Conservation (phyloP, 2,888 invertebrate genomes). For the Neoscelio sp. region DNA sequence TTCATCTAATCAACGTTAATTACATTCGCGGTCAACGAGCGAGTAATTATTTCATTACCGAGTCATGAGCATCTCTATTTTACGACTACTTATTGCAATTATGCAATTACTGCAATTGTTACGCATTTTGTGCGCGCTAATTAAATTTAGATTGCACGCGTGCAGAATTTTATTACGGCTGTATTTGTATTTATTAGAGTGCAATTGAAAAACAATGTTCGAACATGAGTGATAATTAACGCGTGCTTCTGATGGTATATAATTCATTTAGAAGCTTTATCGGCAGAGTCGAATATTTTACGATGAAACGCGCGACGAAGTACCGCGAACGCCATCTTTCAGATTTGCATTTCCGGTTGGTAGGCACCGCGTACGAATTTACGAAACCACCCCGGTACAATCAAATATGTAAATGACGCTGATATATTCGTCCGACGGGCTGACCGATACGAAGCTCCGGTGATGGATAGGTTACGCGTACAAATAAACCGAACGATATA, state of each 20-base stretch:
- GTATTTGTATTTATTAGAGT: too few relatives aligned
- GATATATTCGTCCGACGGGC: conserved; percentile 73
- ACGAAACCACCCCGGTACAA: conserved; percentile 74
- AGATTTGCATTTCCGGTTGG: conserved; percentile 63
- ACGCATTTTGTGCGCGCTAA: conserved; percentile 14
- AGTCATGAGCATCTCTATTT: conserved; percentile 19
- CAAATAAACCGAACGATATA: conserved; percentile 71
- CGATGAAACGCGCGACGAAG: conserved; percentile 42
- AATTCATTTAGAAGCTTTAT: conserved; percentile 27
- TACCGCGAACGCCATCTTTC: conserved; percentile 54
- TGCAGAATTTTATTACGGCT: too few relatives aligned
- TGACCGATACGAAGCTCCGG: conserved; percentile 66
- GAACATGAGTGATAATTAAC: neutral
- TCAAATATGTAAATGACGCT: conserved; percentile 79
- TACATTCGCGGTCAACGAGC: conserved; percentile 28
- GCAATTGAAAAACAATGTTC: neutral
- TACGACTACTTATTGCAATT: conserved; percentile 53
- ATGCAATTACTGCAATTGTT: conserved; percentile 26
- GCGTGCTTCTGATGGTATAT: neutral
- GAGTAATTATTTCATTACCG: conserved; percentile 43
- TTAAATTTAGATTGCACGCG: conserved; percentile 8
- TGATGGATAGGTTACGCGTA: conserved; percentile 71
- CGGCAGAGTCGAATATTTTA: neutral
- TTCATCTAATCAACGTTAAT: conserved; percentile 43
- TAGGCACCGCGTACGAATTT: conserved; percentile 70